These are phyloP conservation scores for Eupsittula cactorum DNA, from an alignment of 2,113 vertebrate species.

Conservation along the genomic window DNA sequence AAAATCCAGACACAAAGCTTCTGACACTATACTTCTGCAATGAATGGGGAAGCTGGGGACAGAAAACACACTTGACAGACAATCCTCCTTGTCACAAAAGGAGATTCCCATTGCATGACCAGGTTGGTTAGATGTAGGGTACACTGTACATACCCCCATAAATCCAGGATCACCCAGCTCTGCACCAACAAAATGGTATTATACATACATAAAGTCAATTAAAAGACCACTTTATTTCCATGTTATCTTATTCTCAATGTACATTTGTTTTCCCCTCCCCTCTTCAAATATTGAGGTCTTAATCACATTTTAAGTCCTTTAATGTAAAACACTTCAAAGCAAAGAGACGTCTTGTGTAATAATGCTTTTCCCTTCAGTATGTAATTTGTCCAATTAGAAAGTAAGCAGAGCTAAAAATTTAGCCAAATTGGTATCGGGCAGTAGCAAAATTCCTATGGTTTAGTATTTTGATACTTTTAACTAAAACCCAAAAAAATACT, in stretches of 20 bases:
- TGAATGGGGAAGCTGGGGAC: background rate
- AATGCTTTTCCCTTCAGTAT: background rate
- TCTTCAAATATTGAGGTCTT: background rate
- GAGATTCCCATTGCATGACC: background rate
- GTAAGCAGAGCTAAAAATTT: background rate
- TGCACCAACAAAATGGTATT: background rate
- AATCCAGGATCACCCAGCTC: background rate
- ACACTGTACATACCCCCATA: background rate
- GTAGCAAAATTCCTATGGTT: background rate
- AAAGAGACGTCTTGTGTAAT: accelerated
- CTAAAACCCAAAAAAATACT: background rate
- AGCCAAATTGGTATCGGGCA: background rate
- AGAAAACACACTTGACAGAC: background rate
- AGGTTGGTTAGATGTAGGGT: background rate
- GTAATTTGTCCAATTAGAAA: background rate
- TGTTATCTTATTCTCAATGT: background rate
- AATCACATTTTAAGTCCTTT: background rate
- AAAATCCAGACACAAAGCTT: background rate
- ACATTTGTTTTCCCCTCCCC: background rate
- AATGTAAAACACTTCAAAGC: background rate
- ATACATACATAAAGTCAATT: background rate
- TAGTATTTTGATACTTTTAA: background rate
- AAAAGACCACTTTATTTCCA: background rate
- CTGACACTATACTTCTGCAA: background rate
- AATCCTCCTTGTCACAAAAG: background rate